These are phyloP conservation scores for Varecia variegata DNA, from an alignment of 2,797 vertebrate species.

Conservation along the genomic window DNA sequence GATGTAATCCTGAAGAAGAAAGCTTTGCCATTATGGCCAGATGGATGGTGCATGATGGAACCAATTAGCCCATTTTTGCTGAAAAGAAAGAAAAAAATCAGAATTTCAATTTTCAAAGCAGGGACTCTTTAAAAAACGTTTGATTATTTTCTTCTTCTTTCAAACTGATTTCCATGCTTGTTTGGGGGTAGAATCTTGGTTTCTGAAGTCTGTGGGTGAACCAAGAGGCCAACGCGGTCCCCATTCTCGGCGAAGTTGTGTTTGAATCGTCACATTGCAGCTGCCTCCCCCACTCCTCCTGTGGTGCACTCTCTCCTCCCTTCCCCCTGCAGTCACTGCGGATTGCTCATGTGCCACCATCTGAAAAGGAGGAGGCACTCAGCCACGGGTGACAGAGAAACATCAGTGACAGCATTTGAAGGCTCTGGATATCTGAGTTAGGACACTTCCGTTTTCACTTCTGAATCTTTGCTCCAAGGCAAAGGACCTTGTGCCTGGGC, in stretches of 20 bases:
- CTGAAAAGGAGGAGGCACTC: neutral
- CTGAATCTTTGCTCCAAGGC: neutral
- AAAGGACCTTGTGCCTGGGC: neutral
- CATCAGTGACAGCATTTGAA: neutral
- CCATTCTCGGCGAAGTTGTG: neutral
- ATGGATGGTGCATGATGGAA: conserved; percentile 69
- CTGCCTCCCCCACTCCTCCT: neutral
- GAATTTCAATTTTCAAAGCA: conserved; percentile 76
- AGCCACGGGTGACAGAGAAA: neutral
- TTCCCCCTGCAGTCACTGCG: neutral
- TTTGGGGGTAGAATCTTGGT: conserved; percentile 56
- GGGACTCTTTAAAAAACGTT: conserved; percentile 43
- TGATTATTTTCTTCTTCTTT: conserved; percentile 72
- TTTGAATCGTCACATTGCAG: neutral
- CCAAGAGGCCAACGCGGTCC: neutral
- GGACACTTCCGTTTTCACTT: conserved; percentile 17
- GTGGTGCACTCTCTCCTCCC: neutral
- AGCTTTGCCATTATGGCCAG: conserved; percentile 49
- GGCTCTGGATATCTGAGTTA: neutral
- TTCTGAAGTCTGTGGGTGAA: conserved; percentile 67
- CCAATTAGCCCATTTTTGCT: conserved; percentile 70
- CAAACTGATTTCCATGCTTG: conserved; percentile 73
- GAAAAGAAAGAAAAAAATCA: conserved; percentile 66
- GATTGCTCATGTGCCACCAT: neutral
- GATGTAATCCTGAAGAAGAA: conserved; percentile 56